Evolutionary conservation across 2,888 invertebrate genomes (phyloP).

Genomic region (Steinernema hermaphroditum): DNA sequence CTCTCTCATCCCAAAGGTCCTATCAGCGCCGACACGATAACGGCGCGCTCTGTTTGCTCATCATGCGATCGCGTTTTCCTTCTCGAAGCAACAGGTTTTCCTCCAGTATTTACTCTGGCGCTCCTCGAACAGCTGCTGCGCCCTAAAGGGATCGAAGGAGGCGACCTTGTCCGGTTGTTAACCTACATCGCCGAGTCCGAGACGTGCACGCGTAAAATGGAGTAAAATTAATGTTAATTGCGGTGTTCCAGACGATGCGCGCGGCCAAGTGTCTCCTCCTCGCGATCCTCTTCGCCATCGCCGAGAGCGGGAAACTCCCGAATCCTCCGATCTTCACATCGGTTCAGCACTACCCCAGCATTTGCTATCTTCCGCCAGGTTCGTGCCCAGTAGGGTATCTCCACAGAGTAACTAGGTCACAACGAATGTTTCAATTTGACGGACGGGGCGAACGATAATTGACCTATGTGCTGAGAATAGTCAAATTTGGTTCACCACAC

Average conservation of each 20-base stretch:
- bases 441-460: too few relatives aligned
- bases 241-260: neutral
- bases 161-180: slow-evolving; percentile 29
- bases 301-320: slow-evolving; percentile 41
- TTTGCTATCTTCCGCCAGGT: slow-evolving; percentile 60
- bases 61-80: slow-evolving; percentile 25
- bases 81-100: slow-evolving; percentile 6
- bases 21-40: neutral
- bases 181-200: slow-evolving; percentile 19
- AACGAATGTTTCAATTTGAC: too few relatives aligned
- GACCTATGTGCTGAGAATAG: too few relatives aligned
- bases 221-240: slow-evolving; percentile 23
- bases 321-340: slow-evolving; percentile 60
- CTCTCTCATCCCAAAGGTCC: too few relatives aligned
- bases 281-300: neutral
- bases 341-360: slow-evolving; percentile 55
- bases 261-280: neutral
- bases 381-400: too few relatives aligned
- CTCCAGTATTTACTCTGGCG: slow-evolving; percentile 10
- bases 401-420: too few relatives aligned
- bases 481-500: too few relatives aligned
- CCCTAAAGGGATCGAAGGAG: neutral
- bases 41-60: slow-evolving; percentile 5
- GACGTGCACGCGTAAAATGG: neutral
- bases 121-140: slow-evolving; percentile 10